phyloP scores from a whole-genome alignment of 2,888 invertebrate genomes.

The Limnephilus rhombicus region DNA sequence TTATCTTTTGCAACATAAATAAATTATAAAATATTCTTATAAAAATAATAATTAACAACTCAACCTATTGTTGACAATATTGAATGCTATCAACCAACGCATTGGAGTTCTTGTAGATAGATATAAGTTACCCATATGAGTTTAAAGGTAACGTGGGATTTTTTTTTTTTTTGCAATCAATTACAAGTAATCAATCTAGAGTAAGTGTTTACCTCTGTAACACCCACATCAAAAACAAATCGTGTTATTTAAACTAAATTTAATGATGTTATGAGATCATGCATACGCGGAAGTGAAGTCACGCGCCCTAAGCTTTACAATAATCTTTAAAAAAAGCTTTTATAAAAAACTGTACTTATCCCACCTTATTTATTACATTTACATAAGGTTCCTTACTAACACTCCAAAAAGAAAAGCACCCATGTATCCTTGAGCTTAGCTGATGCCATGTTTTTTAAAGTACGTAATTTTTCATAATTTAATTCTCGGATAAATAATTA shows the following conservation, averaged over 20 bases:
- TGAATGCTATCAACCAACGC: too few species aligned
- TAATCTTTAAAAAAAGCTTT: not conserved
- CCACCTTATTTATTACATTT: not conserved
- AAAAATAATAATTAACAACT: too few species aligned
- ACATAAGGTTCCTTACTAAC: not conserved
- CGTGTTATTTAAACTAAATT: not conserved
- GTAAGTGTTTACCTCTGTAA: not conserved
- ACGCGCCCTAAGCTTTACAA: not conserved
- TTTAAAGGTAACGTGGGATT: not conserved
- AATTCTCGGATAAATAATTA: too few species aligned
- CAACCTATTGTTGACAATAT: too few species aligned
- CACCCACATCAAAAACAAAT: not conserved
- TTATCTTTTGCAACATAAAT: too few species aligned
- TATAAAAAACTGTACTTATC: not conserved
- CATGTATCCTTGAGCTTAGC: not conserved
- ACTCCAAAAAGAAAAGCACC: not conserved
- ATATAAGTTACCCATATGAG: not conserved
- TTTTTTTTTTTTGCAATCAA: constrained; percentile 7
- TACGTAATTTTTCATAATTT: too few species aligned
- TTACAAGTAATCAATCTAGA: not conserved
- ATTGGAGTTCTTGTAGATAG: not conserved
- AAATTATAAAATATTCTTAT: too few species aligned
- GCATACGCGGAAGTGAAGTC: not conserved
- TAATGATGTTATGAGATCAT: not conserved
- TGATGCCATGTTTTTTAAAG: not conserved